These are phyloP conservation scores for Periophthalmus modestus DNA, from an alignment of 2,113 vertebrate genomes.

Conservation along the genomic window DNA sequence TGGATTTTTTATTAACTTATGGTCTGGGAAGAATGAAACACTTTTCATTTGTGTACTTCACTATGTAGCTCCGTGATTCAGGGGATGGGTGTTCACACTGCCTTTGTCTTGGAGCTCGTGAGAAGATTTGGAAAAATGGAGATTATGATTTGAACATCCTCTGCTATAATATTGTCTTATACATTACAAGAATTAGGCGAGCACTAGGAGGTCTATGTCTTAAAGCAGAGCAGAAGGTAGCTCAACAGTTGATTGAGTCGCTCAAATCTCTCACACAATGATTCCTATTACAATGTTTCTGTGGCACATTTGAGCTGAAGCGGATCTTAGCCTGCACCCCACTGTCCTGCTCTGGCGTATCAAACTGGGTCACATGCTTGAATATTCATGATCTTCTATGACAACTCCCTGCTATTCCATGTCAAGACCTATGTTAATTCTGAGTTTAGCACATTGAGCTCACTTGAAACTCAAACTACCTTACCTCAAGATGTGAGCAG, in stretches of 20 bases:
- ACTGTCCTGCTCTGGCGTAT: constrained; percentile 56
- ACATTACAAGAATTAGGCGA: constrained; percentile 17
- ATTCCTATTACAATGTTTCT: constrained; percentile 51
- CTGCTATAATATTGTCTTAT: constrained; percentile 15
- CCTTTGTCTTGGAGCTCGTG: constrained; percentile 44
- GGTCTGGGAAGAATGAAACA: constrained; percentile 82
- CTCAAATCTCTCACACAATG: constrained; percentile 57
- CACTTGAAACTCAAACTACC: constrained; percentile 55
- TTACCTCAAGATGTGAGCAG: constrained; percentile 34
- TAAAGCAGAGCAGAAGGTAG: constrained; percentile 42
- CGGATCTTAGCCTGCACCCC: constrained; percentile 59
- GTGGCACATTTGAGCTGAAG: constrained; percentile 51
- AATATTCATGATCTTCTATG: constrained; percentile 74
- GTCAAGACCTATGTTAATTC: constrained; percentile 74
- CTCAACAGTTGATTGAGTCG: constrained; percentile 63
- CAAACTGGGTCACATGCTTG: constrained; percentile 70
- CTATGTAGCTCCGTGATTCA: constrained; percentile 80
- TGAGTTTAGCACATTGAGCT: constrained; percentile 63
- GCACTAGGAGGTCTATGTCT: not conserved
- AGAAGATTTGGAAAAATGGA: constrained; percentile 7
- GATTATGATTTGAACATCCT: constrained; percentile 26
- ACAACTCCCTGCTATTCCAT: constrained; percentile 69
- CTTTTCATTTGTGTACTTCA: constrained; percentile 85
- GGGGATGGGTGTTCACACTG: constrained; percentile 76
- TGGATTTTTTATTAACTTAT: constrained; percentile 86